phyloP scores from a whole-genome alignment of 1,140 invertebrate genomes.

The Heliconius eleuchia region DNA sequence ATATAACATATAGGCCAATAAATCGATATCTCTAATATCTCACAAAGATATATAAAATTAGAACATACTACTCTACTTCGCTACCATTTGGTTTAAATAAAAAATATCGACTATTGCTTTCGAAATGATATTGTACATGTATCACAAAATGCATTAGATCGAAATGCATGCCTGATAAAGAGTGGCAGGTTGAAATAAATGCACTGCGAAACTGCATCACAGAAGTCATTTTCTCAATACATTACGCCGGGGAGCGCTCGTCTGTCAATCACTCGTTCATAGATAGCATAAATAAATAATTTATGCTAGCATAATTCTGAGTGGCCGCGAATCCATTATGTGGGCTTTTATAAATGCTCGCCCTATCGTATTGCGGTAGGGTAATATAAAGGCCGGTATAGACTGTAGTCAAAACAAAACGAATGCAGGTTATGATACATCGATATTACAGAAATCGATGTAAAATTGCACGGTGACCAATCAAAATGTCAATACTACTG shows the following conservation, averaged over 20 bases:
- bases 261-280: constrained; percentile 73
- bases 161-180: constrained; percentile 1
- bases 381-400: constrained; percentile 38
- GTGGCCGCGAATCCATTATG: constrained; percentile 73
- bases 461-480: neutral
- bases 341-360: constrained; percentile 66
- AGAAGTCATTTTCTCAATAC: constrained; percentile 48
- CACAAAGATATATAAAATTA: too few relatives aligned
- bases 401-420: constrained; percentile 19
- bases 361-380: constrained; percentile 70
- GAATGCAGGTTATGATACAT: neutral
- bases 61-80: too few relatives aligned
- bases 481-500: neutral
- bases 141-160: constrained; percentile 25
- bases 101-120: neutral
- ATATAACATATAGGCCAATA: too few relatives aligned
- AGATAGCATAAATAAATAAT: constrained; percentile 66
- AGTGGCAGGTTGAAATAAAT: constrained; percentile 34
- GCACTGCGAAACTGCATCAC: constrained; percentile 39
- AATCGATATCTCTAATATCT: too few relatives aligned
- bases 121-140: neutral
- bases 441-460: neutral
- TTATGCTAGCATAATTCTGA: constrained; percentile 72
- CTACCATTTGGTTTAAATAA: too few relatives aligned
- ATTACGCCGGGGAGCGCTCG: constrained; percentile 51